Evolutionary conservation across 2,113 vertebrate genomes (phyloP).

Genomic region (Solenodon paradoxus): DNA sequence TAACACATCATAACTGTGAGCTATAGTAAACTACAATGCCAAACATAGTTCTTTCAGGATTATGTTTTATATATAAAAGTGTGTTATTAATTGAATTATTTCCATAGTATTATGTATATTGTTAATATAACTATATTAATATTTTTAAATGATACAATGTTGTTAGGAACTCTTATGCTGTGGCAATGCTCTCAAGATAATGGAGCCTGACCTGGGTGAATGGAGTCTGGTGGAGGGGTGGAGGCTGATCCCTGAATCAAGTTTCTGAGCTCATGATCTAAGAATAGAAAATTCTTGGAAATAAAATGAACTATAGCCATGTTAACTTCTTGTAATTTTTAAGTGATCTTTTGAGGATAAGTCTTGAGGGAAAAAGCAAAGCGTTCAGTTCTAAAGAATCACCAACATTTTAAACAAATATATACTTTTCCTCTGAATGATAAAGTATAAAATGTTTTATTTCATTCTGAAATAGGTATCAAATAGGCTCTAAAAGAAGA

Average conservation of each 20-base stretch:
- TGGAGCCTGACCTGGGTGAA: fast-evolving
- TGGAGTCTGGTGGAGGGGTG: neutral
- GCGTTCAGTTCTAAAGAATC: neutral
- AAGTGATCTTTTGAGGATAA: neutral
- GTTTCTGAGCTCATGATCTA: neutral
- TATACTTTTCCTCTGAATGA: neutral
- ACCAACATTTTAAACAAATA: neutral
- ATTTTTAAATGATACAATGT: neutral
- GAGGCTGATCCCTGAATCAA: neutral
- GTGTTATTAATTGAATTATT: neutral
- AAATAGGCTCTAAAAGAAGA: neutral
- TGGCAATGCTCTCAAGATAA: neutral
- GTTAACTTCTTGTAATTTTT: neutral
- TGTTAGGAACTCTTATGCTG: neutral
- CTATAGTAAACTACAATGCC: neutral
- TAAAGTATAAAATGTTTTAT: neutral
- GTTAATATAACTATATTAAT: neutral
- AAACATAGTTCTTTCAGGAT: neutral
- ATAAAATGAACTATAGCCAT: neutral
- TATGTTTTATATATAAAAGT: neutral
- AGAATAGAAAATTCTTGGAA: neutral
- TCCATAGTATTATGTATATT: neutral
- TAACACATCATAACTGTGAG: neutral
- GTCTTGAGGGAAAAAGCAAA: neutral
- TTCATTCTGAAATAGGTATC: neutral